Base-by-base conservation (phyloP, 2,888 invertebrate genomes). In the Temnothorax unifasciatus region DNA sequence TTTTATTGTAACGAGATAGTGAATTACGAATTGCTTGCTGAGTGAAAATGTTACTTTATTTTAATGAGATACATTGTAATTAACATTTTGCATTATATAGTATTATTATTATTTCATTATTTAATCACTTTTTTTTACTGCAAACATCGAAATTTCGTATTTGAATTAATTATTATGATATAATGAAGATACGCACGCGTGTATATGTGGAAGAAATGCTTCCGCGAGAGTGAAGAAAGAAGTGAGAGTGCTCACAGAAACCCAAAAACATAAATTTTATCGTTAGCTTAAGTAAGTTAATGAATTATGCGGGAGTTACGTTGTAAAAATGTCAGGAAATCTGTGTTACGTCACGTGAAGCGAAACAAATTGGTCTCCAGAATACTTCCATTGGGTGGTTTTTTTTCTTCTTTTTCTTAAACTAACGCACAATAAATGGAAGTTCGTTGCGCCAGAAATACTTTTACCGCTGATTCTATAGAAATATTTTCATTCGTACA, bases 301-400 rank as follows among this genome's bases (percentile, higher is more conserved):
- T 57, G 50, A 74, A 85, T 89, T 85, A 79, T 41, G 50, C 29
- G 11, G 4, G 6, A 9, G 38, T 77, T 83, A 38, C 11, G 44
- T 15, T 5, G 13, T 13, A 61, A 44, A 82, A 82, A 52, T 41
- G 25, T 47, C n/a, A 18, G 18, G 41, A 68, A 44, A 59, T 68
- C 41, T 21, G 9, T 18, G 5, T 77, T 76, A 79, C 50, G 34
- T 50, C 57, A 79, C 57, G 13, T n/a, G 34, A 44, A 59, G 59
- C 64, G 54, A 63, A 64, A 66, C 76, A 29, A 54, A 59, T 66
- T 76, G 50, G 4, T 76, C 25, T 41, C 18, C 21, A 69, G 25
- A 29, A 41, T 41, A 68, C 54, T 68, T 68, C 54, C 69, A 11
- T 50, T 25, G 13, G 25, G 21, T 29, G 15, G 0, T 8, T 21